These are phyloP conservation scores for Shargacucullia verbasci DNA, from an alignment of 2,888 invertebrate species.

Conservation along the genomic window DNA sequence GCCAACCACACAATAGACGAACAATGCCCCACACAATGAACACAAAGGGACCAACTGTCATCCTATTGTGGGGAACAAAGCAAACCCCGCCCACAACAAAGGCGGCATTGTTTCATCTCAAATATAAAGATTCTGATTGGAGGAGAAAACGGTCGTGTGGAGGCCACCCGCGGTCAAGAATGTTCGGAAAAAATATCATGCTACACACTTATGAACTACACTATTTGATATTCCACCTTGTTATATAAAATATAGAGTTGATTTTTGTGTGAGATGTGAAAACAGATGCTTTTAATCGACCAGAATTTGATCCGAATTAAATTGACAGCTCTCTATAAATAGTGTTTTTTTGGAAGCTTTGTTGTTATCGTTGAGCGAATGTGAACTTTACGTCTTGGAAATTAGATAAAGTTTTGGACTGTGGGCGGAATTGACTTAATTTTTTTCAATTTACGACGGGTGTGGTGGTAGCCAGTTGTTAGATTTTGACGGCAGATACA, in stretches of 20 bases:
- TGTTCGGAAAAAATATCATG: slow-evolving; percentile 68
- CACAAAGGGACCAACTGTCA: slow-evolving; percentile 83
- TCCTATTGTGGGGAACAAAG: slow-evolving; percentile 86
- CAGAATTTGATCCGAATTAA: slow-evolving; percentile 75
- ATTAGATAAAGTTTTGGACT: slow-evolving; percentile 15
- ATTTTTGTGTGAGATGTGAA: slow-evolving; percentile 39
- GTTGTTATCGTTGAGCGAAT: slow-evolving; percentile 17
- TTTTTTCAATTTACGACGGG: slow-evolving; percentile 46
- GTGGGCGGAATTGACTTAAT: slow-evolving; percentile 3
- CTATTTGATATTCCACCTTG: slow-evolving; percentile 31
- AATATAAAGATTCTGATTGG: slow-evolving; percentile 72
- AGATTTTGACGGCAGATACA: slow-evolving; percentile 50
- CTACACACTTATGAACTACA: slow-evolving; percentile 49
- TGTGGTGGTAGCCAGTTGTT: slow-evolving; percentile 38
- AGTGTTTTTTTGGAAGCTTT: slow-evolving; percentile 57
- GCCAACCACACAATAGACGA: slow-evolving; percentile 63
- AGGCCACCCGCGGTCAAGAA: slow-evolving; percentile 72
- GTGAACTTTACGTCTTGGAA: fast-evolving
- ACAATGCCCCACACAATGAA: slow-evolving; percentile 78
- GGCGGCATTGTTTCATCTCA: slow-evolving; percentile 85
- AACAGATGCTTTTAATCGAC: slow-evolving; percentile 74
- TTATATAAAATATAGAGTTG: slow-evolving; percentile 1
- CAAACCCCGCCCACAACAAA: slow-evolving; percentile 79
- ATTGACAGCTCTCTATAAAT: slow-evolving; percentile 79
- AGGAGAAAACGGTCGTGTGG: slow-evolving; percentile 58